Conservation (phyloP, 2,113 vertebrate species). For the Rutilus rutilus region DNA sequence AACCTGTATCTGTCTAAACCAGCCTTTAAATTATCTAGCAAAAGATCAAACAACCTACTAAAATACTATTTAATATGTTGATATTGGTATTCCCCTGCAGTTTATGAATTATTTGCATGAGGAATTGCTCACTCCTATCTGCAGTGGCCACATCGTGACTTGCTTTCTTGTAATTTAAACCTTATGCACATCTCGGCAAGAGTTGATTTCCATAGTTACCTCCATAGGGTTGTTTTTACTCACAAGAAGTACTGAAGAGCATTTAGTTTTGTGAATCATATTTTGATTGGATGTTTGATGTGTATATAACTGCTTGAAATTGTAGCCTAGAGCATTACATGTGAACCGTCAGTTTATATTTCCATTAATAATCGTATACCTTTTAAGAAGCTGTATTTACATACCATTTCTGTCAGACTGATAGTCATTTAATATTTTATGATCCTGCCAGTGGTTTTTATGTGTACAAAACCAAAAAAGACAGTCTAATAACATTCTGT, state of each 20-base stretch:
- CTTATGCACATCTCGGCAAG: background rate
- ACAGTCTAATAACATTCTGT: background rate
- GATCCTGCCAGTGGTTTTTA: background rate
- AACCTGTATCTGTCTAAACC: background rate
- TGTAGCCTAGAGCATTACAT: background rate
- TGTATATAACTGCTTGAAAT: background rate
- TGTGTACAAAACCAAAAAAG: background rate
- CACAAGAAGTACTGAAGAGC: background rate
- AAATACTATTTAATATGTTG: background rate
- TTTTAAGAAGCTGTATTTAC: background rate
- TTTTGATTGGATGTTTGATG: background rate
- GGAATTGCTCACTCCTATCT: background rate
- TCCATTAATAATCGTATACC: background rate
- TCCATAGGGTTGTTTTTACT: background rate
- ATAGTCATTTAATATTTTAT: background rate
- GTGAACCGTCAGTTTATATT: background rate
- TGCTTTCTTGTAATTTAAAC: background rate
- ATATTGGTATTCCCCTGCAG: background rate
- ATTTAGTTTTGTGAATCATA: background rate
- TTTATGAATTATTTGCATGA: background rate
- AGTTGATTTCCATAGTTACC: background rate
- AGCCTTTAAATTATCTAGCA: background rate
- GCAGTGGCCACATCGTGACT: background rate
- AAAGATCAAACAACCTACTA: background rate
- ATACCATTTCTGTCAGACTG: background rate